phyloP scores from a whole-genome alignment of 2,113 vertebrate genomes.

The Promerops cafer region DNA sequence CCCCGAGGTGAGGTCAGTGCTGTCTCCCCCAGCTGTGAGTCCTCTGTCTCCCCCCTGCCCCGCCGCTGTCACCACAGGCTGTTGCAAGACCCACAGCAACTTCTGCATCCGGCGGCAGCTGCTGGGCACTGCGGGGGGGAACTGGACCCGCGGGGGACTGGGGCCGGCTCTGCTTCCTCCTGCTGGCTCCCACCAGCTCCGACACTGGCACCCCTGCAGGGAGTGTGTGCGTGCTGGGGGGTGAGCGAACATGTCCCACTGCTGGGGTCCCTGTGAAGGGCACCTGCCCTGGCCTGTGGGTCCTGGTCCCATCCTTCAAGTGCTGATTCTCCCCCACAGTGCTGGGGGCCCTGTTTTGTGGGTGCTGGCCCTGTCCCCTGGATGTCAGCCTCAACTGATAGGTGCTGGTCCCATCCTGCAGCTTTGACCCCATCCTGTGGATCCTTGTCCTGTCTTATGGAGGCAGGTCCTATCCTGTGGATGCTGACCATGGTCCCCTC shows the following conservation, averaged over 20 bases:
- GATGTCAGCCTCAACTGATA: neutral
- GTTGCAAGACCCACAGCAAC: neutral
- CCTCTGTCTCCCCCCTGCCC: neutral
- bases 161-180: neutral
- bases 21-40: neutral
- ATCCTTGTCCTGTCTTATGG: neutral
- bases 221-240: neutral
- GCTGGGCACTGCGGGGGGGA: neutral
- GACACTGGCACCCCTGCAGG: rapidly evolving
- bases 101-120: neutral
- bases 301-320: neutral
- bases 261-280: neutral
- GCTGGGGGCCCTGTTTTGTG: neutral
- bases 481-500: neutral
- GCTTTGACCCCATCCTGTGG: rapidly evolving
- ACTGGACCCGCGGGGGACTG: too few relatives aligned
- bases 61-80: neutral
- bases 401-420: neutral
- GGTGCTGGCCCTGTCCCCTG: neutral
- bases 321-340: neutral
- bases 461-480: neutral
- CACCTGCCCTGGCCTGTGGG: neutral
- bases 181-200: neutral
- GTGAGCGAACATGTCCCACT: neutral
- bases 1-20: neutral